A percentile compares a stretch with the other conserved stretches of the same genome.
Evolutionary conservation across 2,888 invertebrate genomes (phyloP).

Genomic region (Salpingus planirostris): DNA sequence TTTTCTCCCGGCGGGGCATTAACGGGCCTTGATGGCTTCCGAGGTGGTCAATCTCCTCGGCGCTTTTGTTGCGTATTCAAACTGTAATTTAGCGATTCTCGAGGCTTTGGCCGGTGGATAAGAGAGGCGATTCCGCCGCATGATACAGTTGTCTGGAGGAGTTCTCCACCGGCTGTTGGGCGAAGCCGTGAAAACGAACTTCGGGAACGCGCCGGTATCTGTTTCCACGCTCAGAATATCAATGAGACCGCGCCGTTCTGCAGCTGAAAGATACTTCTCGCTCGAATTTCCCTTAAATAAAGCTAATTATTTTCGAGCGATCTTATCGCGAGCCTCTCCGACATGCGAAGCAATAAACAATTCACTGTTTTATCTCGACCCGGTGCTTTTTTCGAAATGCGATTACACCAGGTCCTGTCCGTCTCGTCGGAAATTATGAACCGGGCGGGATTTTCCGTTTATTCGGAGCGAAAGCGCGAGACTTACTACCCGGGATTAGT

Average conservation of each 20-base stretch:
- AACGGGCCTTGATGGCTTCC: background rate
- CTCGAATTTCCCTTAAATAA: slow-evolving; percentile 3
- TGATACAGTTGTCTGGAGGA: slow-evolving; percentile 21
- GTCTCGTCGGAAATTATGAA: too few relatives aligned
- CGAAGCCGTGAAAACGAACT: slow-evolving; percentile 24
- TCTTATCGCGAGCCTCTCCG: background rate
- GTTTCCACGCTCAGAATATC: slow-evolving; percentile 29
- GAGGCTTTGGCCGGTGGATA: slow-evolving; percentile 3
- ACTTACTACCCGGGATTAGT: too few relatives aligned
- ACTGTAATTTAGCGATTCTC: slow-evolving; percentile 4
- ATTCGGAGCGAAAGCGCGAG: too few relatives aligned
- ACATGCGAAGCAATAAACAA: too few relatives aligned
- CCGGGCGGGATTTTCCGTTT: too few relatives aligned
- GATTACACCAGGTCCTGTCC: too few relatives aligned
- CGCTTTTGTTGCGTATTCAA: slow-evolving; percentile 2
- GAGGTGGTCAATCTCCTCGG: slow-evolving; percentile 3
- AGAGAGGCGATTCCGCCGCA: slow-evolving; percentile 4
- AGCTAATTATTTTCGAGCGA: background rate
- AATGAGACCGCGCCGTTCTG: slow-evolving; percentile 25
- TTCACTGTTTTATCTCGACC: too few relatives aligned
- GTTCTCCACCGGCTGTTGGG: slow-evolving; percentile 21
- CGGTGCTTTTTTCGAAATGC: too few relatives aligned
- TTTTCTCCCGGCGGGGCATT: background rate
- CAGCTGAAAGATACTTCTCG: slow-evolving; percentile 14
- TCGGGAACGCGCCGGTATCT: slow-evolving; percentile 25